These are phyloP conservation scores for Colistium nudipinnis DNA, from an alignment of 2,113 vertebrate genomes.

Conservation along the genomic window DNA sequence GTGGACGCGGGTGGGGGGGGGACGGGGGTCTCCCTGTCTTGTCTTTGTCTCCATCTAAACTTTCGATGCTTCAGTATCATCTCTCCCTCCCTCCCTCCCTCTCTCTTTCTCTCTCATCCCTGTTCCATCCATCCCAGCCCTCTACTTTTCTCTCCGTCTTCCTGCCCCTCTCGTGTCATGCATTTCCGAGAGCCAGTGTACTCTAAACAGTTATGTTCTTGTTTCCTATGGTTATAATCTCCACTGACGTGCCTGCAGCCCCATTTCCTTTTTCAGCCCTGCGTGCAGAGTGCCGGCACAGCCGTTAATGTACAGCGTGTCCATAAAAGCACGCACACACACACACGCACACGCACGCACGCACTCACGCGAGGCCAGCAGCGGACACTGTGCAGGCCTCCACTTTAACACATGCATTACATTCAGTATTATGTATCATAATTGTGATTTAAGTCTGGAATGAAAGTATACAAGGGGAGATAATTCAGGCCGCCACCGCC, in stretches of 20 bases:
- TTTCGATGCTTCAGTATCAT: constrained; percentile 46
- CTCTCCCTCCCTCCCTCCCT: constrained; percentile 38
- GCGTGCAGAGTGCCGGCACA: constrained; percentile 32
- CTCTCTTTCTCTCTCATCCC: constrained; percentile 26
- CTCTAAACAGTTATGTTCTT: constrained; percentile 77
- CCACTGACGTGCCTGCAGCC: constrained; percentile 66
- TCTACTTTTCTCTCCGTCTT: constrained; percentile 27
- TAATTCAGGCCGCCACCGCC: constrained; percentile 52
- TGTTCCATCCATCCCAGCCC: constrained; percentile 26
- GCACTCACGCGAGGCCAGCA: constrained; percentile 43
- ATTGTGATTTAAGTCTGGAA: constrained; percentile 75
- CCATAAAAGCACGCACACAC: too few species aligned
- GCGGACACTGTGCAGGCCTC: constrained; percentile 70
- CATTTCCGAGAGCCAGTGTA: constrained; percentile 69
- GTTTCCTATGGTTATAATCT: constrained; percentile 76
- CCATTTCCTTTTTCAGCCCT: constrained; percentile 74
- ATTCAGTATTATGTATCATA: constrained; percentile 73
- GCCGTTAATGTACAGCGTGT: constrained; percentile 57
- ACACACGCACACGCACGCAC: too few species aligned
- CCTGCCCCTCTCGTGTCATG: constrained; percentile 55
- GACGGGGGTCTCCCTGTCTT: constrained; percentile 27
- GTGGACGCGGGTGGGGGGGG: too few species aligned
- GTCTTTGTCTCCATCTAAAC: constrained; percentile 53
- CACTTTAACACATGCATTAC: constrained; percentile 69
- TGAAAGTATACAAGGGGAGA: constrained; percentile 50